Evolutionary conservation across 92 coral and sea anemone genomes (phyloP).

Genomic region (Diadumene lineata): DNA sequence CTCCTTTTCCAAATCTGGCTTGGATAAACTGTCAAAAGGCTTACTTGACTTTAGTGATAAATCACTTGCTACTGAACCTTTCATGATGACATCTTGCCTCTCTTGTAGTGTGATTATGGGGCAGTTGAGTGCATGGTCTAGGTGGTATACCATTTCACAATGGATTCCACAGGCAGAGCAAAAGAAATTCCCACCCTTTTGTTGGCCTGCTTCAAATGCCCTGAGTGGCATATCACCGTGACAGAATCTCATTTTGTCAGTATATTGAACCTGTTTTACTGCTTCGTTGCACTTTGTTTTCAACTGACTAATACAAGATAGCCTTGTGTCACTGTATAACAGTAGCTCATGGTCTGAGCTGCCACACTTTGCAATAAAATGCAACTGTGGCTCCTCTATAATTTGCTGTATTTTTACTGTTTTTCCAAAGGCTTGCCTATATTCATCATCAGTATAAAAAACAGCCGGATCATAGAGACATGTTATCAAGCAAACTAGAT

Average conservation of each 20-base stretch:
- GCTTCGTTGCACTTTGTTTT: background rate
- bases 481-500: slow-evolving; percentile 33
- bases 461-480: slow-evolving; percentile 40
- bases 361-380: slow-evolving; percentile 35
- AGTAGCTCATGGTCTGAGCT: slow-evolving; percentile 40
- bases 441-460: slow-evolving; percentile 38
- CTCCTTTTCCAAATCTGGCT: slow-evolving; percentile 37
- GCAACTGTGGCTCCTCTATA: slow-evolving; percentile 35
- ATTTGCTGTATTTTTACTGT: slow-evolving; percentile 20
- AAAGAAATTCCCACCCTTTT: slow-evolving; percentile 58
- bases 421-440: slow-evolving; percentile 20
- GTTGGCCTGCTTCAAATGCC: slow-evolving; percentile 48
- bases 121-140: slow-evolving; percentile 45
- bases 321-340: slow-evolving; percentile 36
- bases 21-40: slow-evolving; percentile 34
- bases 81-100: slow-evolving; percentile 36
- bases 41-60: slow-evolving; percentile 33
- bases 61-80: slow-evolving; percentile 36
- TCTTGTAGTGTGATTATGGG: slow-evolving; percentile 17
- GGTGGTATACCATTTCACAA: slow-evolving; percentile 40
- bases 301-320: slow-evolving; percentile 27
- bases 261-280: background rate
- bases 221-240: slow-evolving; percentile 49
- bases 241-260: slow-evolving; percentile 35
- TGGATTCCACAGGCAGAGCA: slow-evolving; percentile 52